These are phyloP conservation scores for Laupala kohalensis DNA, from an alignment of 1,140 invertebrate species.

Conservation along the genomic window DNA sequence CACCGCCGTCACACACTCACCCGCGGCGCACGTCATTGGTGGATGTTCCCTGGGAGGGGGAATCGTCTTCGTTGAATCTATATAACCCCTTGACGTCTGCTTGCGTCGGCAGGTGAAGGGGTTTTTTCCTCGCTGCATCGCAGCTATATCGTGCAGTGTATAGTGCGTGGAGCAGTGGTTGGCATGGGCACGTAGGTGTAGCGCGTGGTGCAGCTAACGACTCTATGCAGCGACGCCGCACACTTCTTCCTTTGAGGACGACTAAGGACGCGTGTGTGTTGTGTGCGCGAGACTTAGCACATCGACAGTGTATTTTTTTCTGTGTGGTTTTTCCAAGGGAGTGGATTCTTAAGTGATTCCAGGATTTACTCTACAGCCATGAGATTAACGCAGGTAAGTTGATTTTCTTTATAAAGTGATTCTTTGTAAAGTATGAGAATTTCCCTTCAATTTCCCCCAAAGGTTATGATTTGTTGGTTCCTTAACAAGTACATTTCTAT, in stretches of 20 bases:
- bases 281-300: not conserved
- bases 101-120: not conserved
- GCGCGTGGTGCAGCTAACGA: not conserved
- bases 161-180: not conserved
- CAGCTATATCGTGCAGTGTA: not conserved
- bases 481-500: too few relatives aligned
- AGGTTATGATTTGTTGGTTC: too few relatives aligned
- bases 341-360: not conserved
- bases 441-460: not conserved
- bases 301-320: not conserved
- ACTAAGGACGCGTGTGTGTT: not conserved
- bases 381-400: not conserved
- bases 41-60: not conserved
- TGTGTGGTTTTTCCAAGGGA: not conserved
- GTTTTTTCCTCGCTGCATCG: not conserved
- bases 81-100: not conserved
- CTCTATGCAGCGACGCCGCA: not conserved
- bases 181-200: not conserved
- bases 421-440: not conserved
- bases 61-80: not conserved
- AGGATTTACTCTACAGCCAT: not conserved
- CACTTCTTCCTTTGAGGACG: not conserved
- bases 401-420: not conserved
- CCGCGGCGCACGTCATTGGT: not conserved
- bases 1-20: not conserved